A percentile compares a stretch with the other conserved stretches of the same genome.
These are phyloP conservation scores for Pachycephala philippinensis DNA, from an alignment of 2,113 vertebrate species.

Conservation along the genomic window DNA sequence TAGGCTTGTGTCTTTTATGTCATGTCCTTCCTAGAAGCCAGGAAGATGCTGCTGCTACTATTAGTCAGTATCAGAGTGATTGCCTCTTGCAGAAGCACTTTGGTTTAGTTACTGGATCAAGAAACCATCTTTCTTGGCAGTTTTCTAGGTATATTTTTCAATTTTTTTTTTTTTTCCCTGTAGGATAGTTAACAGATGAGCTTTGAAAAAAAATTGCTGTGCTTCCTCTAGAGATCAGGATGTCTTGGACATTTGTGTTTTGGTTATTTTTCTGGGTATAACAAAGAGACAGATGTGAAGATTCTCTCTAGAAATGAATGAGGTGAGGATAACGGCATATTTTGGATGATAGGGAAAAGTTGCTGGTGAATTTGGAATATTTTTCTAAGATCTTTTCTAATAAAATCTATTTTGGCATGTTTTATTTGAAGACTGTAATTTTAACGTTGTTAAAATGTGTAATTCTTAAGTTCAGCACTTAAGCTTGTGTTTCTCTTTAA, in stretches of 20 bases:
- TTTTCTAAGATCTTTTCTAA: not conserved
- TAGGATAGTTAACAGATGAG: not conserved
- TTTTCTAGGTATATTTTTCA: not conserved
- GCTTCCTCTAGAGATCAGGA: not conserved
- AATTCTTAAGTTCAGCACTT: not conserved
- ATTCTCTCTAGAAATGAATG: not conserved
- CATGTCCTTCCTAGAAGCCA: not conserved
- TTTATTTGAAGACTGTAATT: not conserved
- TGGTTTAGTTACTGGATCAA: not conserved
- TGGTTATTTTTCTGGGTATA: not conserved
- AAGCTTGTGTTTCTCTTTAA: not conserved
- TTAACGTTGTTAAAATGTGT: not conserved
- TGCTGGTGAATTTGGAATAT: not conserved
- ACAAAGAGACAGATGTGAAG: not conserved
- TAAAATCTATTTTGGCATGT: not conserved
- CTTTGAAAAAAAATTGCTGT: not conserved
- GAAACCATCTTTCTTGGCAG: not conserved
- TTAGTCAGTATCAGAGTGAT: not conserved
- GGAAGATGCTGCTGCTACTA: not conserved
- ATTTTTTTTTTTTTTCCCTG: not conserved
- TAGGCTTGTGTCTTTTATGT: not conserved
- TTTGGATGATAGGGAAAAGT: not conserved
- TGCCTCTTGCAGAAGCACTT: not conserved
- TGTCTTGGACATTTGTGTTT: not conserved
- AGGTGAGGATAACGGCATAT: not conserved